These are phyloP conservation scores for Acanthornis magna DNA, from an alignment of 2,797 vertebrate species.

Conservation along the genomic window DNA sequence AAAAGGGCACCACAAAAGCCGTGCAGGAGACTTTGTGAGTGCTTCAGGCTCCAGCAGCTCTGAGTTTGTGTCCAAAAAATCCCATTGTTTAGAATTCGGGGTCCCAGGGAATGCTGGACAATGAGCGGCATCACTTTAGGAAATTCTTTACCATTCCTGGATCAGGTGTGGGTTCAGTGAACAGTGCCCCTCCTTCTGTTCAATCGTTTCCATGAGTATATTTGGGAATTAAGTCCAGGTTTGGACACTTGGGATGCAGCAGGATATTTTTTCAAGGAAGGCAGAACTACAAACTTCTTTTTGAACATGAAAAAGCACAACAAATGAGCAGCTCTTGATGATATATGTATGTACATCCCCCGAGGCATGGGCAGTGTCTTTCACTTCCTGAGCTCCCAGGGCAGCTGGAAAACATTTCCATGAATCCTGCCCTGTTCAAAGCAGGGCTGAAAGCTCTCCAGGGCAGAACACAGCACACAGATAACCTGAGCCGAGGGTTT, in stretches of 20 bases:
- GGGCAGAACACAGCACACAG: neutral
- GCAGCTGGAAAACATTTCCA: neutral
- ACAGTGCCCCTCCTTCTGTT: neutral
- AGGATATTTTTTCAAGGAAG: neutral
- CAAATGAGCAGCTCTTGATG: neutral
- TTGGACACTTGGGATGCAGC: neutral
- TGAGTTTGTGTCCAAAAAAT: rapidly evolving
- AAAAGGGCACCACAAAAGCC: neutral
- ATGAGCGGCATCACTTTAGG: neutral
- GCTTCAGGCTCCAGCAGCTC: neutral
- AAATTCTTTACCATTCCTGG: neutral
- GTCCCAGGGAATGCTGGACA: neutral
- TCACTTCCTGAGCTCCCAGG: neutral
- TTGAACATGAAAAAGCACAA: neutral
- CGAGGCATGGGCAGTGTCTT: neutral
- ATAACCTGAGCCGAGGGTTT: neutral
- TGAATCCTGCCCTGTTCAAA: neutral
- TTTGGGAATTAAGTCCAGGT: neutral
- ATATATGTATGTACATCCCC: neutral
- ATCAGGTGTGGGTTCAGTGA: neutral
- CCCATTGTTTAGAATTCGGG: neutral
- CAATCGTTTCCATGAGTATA: rapidly evolving
- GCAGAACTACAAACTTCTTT: neutral
- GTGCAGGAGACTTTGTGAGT: neutral
- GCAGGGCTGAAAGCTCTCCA: neutral